These are phyloP conservation scores for Leptopterna dolabrata DNA, from an alignment of 2,888 invertebrate species.

Conservation along the genomic window DNA sequence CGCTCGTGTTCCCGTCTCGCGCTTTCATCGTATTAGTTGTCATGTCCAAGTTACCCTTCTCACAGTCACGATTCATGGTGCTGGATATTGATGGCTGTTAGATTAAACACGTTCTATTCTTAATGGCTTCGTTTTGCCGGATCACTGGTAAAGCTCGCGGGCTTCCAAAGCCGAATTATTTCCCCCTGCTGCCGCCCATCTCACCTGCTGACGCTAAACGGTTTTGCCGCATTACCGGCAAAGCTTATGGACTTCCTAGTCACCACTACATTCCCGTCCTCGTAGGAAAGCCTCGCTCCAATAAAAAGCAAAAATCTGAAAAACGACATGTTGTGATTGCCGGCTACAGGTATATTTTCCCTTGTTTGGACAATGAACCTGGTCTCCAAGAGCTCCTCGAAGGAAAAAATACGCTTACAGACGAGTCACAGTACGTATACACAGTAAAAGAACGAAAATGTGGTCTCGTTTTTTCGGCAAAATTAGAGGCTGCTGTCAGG, in stretches of 20 bases:
- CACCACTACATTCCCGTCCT: conserved; percentile 85
- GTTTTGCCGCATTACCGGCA: conserved; percentile 82
- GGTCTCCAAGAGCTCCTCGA: conserved; percentile 72
- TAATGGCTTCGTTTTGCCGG: conserved; percentile 74
- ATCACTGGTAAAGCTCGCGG: conserved; percentile 84
- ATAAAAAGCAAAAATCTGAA: conserved; percentile 60
- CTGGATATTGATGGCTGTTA: not conserved
- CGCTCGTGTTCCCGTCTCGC: conserved; percentile 1
- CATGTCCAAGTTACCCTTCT: not conserved
- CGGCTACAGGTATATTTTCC: conserved; percentile 81
- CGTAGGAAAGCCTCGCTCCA: conserved; percentile 68
- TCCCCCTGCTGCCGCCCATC: conserved; percentile 82
- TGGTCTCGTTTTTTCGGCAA: conserved; percentile 79
- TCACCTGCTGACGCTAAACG: conserved; percentile 86
- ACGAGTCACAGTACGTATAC: conserved; percentile 76
- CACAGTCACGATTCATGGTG: not conserved
- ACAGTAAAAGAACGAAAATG: conserved; percentile 80
- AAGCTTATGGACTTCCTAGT: conserved; percentile 78
- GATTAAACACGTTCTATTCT: not conserved
- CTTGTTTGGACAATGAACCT: conserved; percentile 73
- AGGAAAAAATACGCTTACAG: conserved; percentile 65
- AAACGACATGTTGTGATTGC: conserved; percentile 73
- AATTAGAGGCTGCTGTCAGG: conserved; percentile 79
- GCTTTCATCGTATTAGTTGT: not conserved
- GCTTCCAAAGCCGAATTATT: conserved; percentile 84